Conservation (phyloP, 2,797 vertebrate genomes). For the Aythya fuligula region DNA sequence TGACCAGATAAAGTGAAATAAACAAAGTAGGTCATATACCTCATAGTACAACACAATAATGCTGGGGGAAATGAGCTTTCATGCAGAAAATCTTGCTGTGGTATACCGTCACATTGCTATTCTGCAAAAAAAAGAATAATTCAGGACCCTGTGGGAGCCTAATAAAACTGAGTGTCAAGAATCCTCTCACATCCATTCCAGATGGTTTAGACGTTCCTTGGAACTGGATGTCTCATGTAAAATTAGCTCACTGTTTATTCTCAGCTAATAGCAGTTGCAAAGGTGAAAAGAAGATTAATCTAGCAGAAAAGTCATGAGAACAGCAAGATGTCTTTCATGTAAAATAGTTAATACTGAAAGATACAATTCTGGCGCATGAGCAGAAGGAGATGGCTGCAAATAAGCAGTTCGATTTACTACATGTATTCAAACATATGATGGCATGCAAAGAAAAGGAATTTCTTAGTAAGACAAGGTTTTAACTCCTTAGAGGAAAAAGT, state of each 20-base stretch:
- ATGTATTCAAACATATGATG: background rate
- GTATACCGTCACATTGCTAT: background rate
- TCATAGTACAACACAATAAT: background rate
- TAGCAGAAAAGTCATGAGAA: background rate
- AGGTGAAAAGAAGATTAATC: slow-evolving; percentile 12
- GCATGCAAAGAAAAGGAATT: background rate
- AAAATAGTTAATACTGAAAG: background rate
- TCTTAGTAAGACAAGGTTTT: background rate
- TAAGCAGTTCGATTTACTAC: background rate
- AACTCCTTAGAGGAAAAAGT: background rate
- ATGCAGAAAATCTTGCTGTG: background rate
- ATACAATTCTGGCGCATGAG: background rate
- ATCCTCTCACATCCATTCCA: background rate
- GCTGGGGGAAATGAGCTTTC: background rate
- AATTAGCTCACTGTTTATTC: slow-evolving; percentile 24
- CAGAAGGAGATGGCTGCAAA: background rate
- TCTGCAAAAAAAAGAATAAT: background rate
- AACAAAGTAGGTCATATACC: background rate
- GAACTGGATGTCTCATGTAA: background rate
- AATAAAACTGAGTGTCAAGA: background rate
- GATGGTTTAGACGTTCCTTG: background rate
- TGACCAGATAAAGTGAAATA: background rate
- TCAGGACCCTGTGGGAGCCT: background rate
- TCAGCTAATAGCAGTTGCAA: slow-evolving; percentile 14
- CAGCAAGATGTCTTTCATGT: background rate